These are phyloP conservation scores for Ectobius pallidus DNA, from an alignment of 2,888 invertebrate genomes.

Conservation along the genomic window DNA sequence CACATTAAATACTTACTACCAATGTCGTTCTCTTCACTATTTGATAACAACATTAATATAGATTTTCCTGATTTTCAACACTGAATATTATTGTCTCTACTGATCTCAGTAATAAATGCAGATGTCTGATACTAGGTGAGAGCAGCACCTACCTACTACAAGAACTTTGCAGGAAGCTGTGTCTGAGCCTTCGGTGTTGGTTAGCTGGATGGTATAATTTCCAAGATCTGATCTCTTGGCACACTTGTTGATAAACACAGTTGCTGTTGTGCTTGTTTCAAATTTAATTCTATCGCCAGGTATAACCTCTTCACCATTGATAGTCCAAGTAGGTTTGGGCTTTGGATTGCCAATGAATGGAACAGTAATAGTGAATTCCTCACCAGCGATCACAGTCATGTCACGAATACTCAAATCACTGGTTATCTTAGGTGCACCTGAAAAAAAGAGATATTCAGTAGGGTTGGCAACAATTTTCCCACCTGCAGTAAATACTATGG, in stretches of 20 bases:
- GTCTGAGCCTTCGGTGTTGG: conserved; percentile 90
- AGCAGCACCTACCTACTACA: conserved; percentile 61
- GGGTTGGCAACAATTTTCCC: no score
- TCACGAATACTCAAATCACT: conserved; percentile 91
- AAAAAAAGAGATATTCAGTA: conserved; percentile 39
- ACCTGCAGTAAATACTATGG: no score
- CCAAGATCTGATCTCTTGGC: conserved; percentile 94
- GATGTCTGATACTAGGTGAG: no score
- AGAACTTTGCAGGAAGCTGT: conserved; percentile 86
- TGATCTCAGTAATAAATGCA: no score
- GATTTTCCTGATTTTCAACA: no score
- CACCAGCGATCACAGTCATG: conserved; percentile 93
- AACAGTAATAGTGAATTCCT: conserved; percentile 94
- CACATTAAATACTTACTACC: no score
- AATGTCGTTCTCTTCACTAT: no score
- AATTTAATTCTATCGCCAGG: conserved; percentile 85
- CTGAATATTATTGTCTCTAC: no score
- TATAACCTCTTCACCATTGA: conserved; percentile 85
- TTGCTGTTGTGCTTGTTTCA: conserved; percentile 79
- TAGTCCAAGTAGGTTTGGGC: conserved; percentile 88
- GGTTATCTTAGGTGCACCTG: conserved; percentile 86
- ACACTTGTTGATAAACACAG: conserved; percentile 83
- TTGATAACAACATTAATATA: no score
- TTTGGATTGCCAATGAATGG: conserved; percentile 88
- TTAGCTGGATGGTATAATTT: conserved; percentile 87